These are phyloP conservation scores for Drosophila koepferae DNA, from an alignment of 2,888 invertebrate species.

Conservation along the genomic window DNA sequence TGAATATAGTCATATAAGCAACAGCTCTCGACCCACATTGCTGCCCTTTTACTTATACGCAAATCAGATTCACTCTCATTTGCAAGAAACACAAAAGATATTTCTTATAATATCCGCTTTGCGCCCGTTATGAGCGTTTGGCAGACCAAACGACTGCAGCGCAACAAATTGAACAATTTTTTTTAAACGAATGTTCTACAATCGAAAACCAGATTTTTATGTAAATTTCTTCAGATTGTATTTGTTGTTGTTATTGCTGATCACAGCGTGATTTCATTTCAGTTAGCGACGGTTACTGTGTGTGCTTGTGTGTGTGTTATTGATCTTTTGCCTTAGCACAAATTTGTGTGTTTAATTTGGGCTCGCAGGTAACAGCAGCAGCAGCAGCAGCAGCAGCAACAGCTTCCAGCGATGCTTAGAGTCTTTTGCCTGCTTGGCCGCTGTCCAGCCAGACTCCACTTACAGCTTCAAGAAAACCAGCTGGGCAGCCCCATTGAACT, in stretches of 20 bases:
- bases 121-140: slow-evolving; percentile 31
- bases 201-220: slow-evolving; percentile 71
- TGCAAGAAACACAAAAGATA: not conserved
- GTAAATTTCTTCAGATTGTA: slow-evolving; percentile 58
- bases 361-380: slow-evolving; percentile 60
- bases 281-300: slow-evolving; percentile 30
- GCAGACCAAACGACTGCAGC: slow-evolving; percentile 37
- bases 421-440: slow-evolving; percentile 19
- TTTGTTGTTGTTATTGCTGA: slow-evolving; percentile 27
- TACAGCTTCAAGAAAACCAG: slow-evolving; percentile 59
- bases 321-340: slow-evolving; percentile 67
- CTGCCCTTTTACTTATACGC: slow-evolving; percentile 3
- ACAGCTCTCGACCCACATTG: not conserved
- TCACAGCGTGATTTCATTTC: slow-evolving; percentile 66
- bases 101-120: slow-evolving; percentile 42
- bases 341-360: slow-evolving; percentile 68
- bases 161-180: slow-evolving; percentile 14
- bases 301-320: slow-evolving; percentile 39
- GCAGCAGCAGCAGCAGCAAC: slow-evolving; percentile 23
- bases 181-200: slow-evolving; percentile 48
- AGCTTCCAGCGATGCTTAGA: slow-evolving; percentile 15
- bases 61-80: slow-evolving; percentile 65
- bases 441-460: slow-evolving; percentile 35
- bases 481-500: slow-evolving; percentile 81
- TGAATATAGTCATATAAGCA: no score